Base-by-base conservation (phyloP, 2,113 vertebrate species). In the Myiopsitta monachus region DNA sequence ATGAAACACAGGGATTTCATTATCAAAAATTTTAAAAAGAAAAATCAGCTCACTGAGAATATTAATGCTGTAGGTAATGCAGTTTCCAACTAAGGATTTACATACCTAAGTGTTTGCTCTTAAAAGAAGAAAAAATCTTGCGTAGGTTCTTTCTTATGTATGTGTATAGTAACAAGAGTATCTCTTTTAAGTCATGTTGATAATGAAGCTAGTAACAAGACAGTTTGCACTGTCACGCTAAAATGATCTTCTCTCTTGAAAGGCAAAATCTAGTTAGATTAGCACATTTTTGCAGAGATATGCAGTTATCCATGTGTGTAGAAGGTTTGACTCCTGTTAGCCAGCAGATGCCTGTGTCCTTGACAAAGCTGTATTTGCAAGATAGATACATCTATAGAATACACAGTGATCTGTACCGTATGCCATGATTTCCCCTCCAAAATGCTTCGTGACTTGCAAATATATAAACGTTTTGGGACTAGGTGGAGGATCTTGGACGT, bases 281-380 rank as follows among this genome's bases (percentile, higher is more conserved):
- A 88, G 70, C 92, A 87, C 27, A 49, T n/a, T 87, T 96, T 88
- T 92, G 83, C 47, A 95, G 88, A 83, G 67, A 75, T 85, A 55
- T 0, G 8, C 80, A 88, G 87, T 96, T 79, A 68, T 4, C 51
- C 86, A n/a, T 90, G 83, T 90, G 64, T 85, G 43, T 82, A 67
- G 86, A 87, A 93, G 66, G 66, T 85, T n/a, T 82, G 31, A 91
- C 66, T 63, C 18, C n/a, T 79, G 11, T 94, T 96, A 94, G 75
- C 52, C 39, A 89, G 86, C 92, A 95, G 92, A 88, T 93, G 83
- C 59, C 80, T 31, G 10, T 94, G 93, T 73, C 93, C 80, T 97
- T 96, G 90, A 84, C 80, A 92, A 91, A 95, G 46, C 49, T 88
- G 67, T 38, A 76, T 92, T 92, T 92, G 38, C 64, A 55, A 36